Percentiles rank a stretch among this genome's conserved stretches.
These are phyloP conservation scores for Varanus salvator DNA, from an alignment of 2,113 vertebrate genomes.

Conservation along the genomic window DNA sequence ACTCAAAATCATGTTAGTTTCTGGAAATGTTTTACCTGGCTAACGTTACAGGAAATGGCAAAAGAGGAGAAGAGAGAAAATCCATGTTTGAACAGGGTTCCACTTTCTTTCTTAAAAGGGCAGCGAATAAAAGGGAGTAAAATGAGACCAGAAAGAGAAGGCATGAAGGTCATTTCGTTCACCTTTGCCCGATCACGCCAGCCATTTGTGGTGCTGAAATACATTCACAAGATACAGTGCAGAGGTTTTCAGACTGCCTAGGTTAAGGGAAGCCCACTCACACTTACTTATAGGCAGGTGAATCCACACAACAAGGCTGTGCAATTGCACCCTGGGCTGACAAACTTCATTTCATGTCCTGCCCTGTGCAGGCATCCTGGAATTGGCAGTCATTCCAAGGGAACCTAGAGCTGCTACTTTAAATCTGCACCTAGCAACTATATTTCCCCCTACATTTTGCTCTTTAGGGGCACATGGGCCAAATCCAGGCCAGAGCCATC, in stretches of 20 bases:
- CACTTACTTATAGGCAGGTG: not conserved
- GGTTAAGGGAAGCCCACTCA: not conserved
- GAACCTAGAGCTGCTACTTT: too few relatives aligned
- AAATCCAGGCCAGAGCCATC: too few relatives aligned
- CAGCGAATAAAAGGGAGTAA: not conserved
- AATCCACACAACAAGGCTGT: not conserved
- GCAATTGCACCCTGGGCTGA: not conserved
- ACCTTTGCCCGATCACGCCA: too few relatives aligned
- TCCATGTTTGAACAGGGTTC: not conserved
- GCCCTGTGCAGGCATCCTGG: not conserved
- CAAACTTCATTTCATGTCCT: too few relatives aligned
- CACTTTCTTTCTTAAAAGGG: slow-evolving; percentile 1
- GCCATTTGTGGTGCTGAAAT: not conserved
- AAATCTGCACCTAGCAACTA: too few relatives aligned
- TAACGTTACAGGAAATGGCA: slow-evolving; percentile 1
- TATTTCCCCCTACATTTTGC: too few relatives aligned
- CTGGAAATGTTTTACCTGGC: slow-evolving; percentile 28
- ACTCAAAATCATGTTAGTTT: slow-evolving; percentile 36
- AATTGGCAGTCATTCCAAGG: not conserved
- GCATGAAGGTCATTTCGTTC: not conserved
- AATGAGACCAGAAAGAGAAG: not conserved
- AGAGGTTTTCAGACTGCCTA: not conserved
- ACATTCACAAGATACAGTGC: not conserved
- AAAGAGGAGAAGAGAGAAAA: not conserved
- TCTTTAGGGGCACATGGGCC: too few relatives aligned